Evolutionary conservation across 2,113 vertebrate species (phyloP).

Genomic region (Boulengeromyrus knoepffleri): DNA sequence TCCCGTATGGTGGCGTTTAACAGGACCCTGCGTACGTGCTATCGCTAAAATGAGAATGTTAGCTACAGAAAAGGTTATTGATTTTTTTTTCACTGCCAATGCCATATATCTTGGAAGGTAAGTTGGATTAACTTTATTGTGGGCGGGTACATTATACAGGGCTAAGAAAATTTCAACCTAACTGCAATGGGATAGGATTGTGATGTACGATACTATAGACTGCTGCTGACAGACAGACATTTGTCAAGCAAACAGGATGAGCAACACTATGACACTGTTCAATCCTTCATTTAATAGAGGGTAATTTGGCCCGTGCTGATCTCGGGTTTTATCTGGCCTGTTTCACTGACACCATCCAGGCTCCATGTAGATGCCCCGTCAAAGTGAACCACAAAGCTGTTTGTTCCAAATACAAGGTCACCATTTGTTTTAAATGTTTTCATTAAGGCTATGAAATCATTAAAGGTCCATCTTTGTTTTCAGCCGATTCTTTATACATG

Average conservation of each 20-base stretch:
- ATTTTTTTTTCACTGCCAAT: slow-evolving; percentile 36
- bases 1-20: slow-evolving; percentile 47
- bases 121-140: slow-evolving; percentile 7
- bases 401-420: neutral
- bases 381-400: neutral
- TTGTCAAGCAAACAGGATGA: slow-evolving; percentile 39
- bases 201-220: neutral
- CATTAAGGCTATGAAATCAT: neutral
- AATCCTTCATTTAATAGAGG: slow-evolving; percentile 32
- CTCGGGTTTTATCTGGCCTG: neutral
- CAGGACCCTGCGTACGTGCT: slow-evolving; percentile 41
- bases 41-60: slow-evolving; percentile 49
- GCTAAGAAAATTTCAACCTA: neutral
- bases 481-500: neutral
- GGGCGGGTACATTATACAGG: neutral
- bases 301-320: neutral
- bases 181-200: neutral
- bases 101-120: slow-evolving; percentile 13
- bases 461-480: neutral
- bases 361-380: neutral
- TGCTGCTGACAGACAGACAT: neutral
- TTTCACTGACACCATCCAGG: neutral
- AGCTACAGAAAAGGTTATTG: slow-evolving; percentile 40
- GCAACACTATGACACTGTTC: slow-evolving; percentile 13
- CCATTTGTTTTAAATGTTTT: neutral